These are phyloP conservation scores for Idaea aversata DNA, from an alignment of 2,888 invertebrate species.

Conservation along the genomic window DNA sequence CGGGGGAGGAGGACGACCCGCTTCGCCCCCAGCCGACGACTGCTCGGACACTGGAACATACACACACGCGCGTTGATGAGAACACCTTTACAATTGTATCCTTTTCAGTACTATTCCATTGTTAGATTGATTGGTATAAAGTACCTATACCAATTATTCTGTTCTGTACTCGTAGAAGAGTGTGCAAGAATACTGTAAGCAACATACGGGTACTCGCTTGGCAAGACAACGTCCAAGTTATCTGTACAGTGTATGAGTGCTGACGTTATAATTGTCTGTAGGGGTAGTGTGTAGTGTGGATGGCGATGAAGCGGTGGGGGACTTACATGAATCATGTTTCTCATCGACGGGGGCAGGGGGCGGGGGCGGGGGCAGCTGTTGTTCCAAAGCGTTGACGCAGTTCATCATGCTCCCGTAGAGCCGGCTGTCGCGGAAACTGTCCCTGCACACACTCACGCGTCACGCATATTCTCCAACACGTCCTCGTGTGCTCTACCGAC, in stretches of 20 bases:
- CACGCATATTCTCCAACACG: slow-evolving; percentile 31
- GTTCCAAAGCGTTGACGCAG: slow-evolving; percentile 96
- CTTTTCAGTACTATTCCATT: background rate
- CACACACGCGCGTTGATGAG: background rate
- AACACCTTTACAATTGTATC: background rate
- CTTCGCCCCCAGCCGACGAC: slow-evolving; percentile 88
- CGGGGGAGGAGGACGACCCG: slow-evolving; percentile 88
- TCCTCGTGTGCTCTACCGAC: background rate
- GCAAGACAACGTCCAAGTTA: background rate
- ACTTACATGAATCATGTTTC: slow-evolving; percentile 76
- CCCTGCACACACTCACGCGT: slow-evolving; percentile 80
- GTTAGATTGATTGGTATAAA: background rate
- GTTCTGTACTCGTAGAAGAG: background rate
- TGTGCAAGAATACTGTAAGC: background rate
- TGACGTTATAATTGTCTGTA: slow-evolving; percentile 5
- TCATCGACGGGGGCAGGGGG: slow-evolving; percentile 74
- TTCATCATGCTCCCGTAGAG: slow-evolving; percentile 97
- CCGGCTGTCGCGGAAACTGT: slow-evolving; percentile 94
- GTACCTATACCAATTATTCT: background rate
- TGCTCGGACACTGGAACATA: slow-evolving; percentile 90
- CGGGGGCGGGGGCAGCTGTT: slow-evolving; percentile 88
- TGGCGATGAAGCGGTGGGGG: slow-evolving; percentile 23
- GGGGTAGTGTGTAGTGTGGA: slow-evolving; percentile 15
- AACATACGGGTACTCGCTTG: background rate
- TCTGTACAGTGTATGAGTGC: slow-evolving; percentile 8